Conservation (phyloP, 2,797 vertebrate genomes). For the Dendrocincla tyrannina region DNA sequence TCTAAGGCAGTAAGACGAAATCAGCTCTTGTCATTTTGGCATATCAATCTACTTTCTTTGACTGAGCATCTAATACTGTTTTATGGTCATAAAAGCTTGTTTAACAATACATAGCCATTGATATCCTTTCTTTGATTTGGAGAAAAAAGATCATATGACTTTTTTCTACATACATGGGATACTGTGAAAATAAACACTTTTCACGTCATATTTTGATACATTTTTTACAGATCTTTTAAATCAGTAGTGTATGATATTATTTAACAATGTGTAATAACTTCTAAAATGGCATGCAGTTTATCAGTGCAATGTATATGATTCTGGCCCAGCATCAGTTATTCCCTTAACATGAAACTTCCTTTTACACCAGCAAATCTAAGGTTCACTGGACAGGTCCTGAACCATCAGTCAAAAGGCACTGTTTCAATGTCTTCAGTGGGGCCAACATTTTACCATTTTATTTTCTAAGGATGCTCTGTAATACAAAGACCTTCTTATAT, state of each 20-base stretch:
- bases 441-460: background rate
- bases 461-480: background rate
- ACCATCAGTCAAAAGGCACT: background rate
- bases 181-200: background rate
- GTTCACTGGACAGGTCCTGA: background rate
- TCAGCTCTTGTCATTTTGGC: background rate
- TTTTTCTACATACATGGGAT: background rate
- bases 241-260: background rate
- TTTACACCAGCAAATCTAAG: background rate
- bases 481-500: background rate
- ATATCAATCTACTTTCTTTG: background rate
- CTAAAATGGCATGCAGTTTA: background rate
- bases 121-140: background rate
- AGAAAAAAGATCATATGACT: background rate
- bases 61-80: background rate
- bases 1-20: background rate
- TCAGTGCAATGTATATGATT: background rate
- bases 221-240: background rate
- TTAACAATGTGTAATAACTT: background rate
- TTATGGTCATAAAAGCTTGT: background rate
- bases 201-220: background rate
- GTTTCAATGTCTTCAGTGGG: background rate
- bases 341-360: background rate
- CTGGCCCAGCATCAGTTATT: background rate
- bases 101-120: background rate